Percentiles rank a stretch among this genome's conserved stretches.
Conservation (phyloP, 1,140 invertebrate species). For the Conus ventricosus region DNA sequence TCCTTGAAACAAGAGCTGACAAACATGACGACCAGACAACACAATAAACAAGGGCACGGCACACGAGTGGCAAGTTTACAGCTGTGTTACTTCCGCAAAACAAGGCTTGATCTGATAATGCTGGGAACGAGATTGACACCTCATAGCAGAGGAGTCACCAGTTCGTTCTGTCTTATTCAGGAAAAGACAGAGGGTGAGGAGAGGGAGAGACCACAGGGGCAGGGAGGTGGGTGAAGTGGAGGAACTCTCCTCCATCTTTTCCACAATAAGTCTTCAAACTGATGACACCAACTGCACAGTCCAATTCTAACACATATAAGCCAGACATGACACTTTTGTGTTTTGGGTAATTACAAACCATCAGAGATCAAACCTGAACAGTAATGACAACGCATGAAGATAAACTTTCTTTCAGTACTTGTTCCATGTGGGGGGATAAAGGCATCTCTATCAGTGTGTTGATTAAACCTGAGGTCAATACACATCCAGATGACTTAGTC, state of each 20-base stretch:
- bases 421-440: too few relatives aligned
- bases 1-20: too few relatives aligned
- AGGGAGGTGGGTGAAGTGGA: neutral
- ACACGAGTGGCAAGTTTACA: neutral
- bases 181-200: neutral
- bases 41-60: neutral
- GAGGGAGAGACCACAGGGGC: neutral
- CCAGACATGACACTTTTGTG: neutral
- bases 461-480: too few relatives aligned
- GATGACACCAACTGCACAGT: neutral
- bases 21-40: neutral
- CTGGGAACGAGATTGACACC: constrained; percentile 16
- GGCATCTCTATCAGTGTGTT: too few relatives aligned
- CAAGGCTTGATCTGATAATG: neutral
- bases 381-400: too few relatives aligned
- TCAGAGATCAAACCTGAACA: too few relatives aligned
- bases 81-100: neutral
- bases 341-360: neutral
- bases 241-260: neutral
- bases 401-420: too few relatives aligned
- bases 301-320: neutral
- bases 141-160: constrained; percentile 10
- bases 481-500: too few relatives aligned
- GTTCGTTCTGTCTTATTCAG: neutral
- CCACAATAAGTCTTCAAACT: neutral